phyloP scores from a whole-genome alignment of 2,888 invertebrate species.

The Agrochola circellaris region DNA sequence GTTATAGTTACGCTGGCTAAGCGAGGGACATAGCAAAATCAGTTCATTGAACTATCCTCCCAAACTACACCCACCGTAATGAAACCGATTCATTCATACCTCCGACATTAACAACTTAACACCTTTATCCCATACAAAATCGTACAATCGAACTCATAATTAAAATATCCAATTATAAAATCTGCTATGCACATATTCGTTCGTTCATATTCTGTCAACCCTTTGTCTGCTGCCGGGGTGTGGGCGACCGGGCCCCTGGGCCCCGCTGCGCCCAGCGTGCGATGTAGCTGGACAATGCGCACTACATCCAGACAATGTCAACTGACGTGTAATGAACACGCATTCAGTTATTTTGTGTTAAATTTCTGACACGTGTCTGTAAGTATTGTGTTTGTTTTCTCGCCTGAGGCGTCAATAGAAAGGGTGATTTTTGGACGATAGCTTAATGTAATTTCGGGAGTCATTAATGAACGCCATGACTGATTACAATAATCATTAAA shows the following conservation, averaged over 20 bases:
- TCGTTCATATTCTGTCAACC: slow-evolving; percentile 60
- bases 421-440: slow-evolving; percentile 45
- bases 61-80: not conserved
- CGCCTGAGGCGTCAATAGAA: slow-evolving; percentile 73
- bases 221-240: slow-evolving; percentile 73
- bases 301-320: slow-evolving; percentile 59
- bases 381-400: slow-evolving; percentile 73
- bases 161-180: slow-evolving; percentile 68
- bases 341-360: slow-evolving; percentile 72
- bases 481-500: not conserved
- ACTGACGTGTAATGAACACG: slow-evolving; percentile 79
- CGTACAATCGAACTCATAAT: slow-evolving; percentile 58
- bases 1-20: too few species aligned
- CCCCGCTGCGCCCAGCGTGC: slow-evolving; percentile 79
- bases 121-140: slow-evolving; percentile 36
- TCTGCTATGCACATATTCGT: slow-evolving; percentile 63
- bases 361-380: slow-evolving; percentile 76
- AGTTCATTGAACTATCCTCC: not conserved
- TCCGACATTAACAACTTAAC: slow-evolving; percentile 28
- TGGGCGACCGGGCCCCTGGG: slow-evolving; percentile 61
- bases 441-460: slow-evolving; percentile 26
- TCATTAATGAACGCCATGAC: slow-evolving; percentile 13
- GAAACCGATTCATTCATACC: not conserved
- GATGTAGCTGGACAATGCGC: slow-evolving; percentile 65
- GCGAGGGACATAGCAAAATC: not conserved